Conservation (phyloP, 2,113 vertebrate genomes). For the Isichthys henryi region DNA sequence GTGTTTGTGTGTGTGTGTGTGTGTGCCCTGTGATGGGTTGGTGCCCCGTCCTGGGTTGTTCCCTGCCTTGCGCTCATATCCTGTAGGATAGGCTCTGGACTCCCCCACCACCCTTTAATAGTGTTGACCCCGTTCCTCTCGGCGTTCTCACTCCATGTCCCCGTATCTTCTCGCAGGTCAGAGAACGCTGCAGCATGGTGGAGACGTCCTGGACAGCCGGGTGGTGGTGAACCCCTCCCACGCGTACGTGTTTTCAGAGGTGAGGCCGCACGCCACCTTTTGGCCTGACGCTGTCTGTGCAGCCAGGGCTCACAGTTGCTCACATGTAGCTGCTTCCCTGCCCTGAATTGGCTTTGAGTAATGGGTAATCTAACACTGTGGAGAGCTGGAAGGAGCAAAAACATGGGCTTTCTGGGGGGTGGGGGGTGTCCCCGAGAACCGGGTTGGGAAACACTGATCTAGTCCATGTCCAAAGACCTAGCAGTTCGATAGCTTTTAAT, state of each 20-base stretch:
- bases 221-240: constrained; percentile 82
- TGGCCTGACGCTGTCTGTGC: background rate
- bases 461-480: background rate
- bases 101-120: background rate
- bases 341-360: background rate
- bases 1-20: too few relatives aligned
- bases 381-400: background rate
- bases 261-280: constrained; percentile 44
- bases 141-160: background rate
- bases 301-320: background rate
- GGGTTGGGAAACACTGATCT: background rate
- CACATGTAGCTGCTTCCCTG: background rate
- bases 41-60: too few relatives aligned
- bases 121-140: background rate
- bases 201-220: constrained; percentile 75
- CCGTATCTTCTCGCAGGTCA: constrained; percentile 62
- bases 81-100: too few relatives aligned
- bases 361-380: background rate
- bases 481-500: background rate
- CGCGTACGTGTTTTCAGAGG: constrained; percentile 77
- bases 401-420: too few relatives aligned
- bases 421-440: background rate
- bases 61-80: too few relatives aligned
- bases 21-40: too few relatives aligned
- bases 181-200: constrained; percentile 75